phyloP scores from a whole-genome alignment of 2,888 invertebrate genomes.

The Nineta flava region DNA sequence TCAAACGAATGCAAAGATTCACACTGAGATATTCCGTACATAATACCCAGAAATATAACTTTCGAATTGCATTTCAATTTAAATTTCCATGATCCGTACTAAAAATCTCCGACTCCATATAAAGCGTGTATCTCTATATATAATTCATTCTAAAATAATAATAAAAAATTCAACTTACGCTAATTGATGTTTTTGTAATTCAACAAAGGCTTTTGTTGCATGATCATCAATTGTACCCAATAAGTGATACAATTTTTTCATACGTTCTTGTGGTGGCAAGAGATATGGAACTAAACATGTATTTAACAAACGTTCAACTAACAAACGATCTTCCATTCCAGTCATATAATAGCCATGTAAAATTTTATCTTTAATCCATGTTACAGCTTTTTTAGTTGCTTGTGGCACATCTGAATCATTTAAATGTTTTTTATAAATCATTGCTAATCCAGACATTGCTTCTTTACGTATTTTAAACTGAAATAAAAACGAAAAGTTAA shows the following conservation, averaged over 20 bases:
- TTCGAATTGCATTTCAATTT: no score
- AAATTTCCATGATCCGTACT: no score
- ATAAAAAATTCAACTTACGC: constrained; percentile 26
- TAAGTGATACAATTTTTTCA: constrained; percentile 84
- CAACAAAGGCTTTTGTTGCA: constrained; percentile 84
- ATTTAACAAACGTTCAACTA: constrained; percentile 85
- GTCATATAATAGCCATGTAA: constrained; percentile 71
- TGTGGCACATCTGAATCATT: constrained; percentile 71
- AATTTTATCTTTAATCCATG: constrained; percentile 96
- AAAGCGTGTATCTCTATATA: no score
- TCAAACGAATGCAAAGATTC: no score
- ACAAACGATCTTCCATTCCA: constrained; percentile 71
- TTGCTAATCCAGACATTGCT: constrained; percentile 86
- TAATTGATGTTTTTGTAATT: constrained; percentile 81
- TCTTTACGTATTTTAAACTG: constrained; percentile 87
- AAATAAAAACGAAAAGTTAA: not conserved
- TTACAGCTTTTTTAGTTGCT: constrained; percentile 72
- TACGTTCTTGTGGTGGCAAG: constrained; percentile 67
- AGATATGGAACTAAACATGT: constrained; percentile 92
- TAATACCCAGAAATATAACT: no score
- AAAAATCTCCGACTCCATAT: no score
- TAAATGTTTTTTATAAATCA: constrained; percentile 81
- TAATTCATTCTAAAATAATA: no score
- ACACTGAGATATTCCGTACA: no score
- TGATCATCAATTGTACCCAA: constrained; percentile 90